A percentile compares a stretch with the other conserved stretches of the same genome.
These are phyloP conservation scores for Centrocercus urophasianus DNA, from an alignment of 2,113 vertebrate species.

Conservation along the genomic window DNA sequence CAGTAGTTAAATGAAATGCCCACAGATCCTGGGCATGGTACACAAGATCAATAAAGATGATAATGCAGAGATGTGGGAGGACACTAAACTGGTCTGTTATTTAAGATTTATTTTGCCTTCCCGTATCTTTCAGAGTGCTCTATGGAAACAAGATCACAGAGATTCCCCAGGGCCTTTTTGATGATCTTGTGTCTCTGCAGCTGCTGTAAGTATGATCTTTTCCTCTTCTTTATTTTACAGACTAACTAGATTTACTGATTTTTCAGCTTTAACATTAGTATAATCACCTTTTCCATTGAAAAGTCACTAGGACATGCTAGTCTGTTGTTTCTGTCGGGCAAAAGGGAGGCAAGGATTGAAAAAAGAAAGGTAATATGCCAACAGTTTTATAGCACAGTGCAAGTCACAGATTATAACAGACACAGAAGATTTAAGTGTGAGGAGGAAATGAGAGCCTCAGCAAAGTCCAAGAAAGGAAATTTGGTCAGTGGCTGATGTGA, in stretches of 20 bases:
- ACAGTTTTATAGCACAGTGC: slow-evolving; percentile 27
- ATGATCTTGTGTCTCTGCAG: slow-evolving; percentile 95
- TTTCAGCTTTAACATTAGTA: slow-evolving; percentile 3
- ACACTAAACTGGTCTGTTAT: slow-evolving; percentile 59
- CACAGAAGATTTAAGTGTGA: background rate
- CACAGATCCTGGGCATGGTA: slow-evolving; percentile 53
- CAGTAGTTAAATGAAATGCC: slow-evolving; percentile 52
- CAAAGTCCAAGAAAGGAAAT: slow-evolving; percentile 43
- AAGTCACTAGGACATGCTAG: background rate
- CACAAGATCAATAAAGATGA: slow-evolving; percentile 61
- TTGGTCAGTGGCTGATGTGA: background rate
- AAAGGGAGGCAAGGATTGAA: background rate
- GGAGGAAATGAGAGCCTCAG: background rate
- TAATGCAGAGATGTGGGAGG: slow-evolving; percentile 43
- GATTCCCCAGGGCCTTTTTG: slow-evolving; percentile 95
- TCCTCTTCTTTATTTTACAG: slow-evolving; percentile 30
- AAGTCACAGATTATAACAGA: background rate
- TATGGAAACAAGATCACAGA: slow-evolving; percentile 99
- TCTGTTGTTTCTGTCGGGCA: background rate
- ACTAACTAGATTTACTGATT: slow-evolving; percentile 18
- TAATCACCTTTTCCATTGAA: background rate
- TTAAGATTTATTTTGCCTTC: slow-evolving; percentile 68
- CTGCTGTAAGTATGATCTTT: slow-evolving; percentile 91
- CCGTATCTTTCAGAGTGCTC: slow-evolving; percentile 87
- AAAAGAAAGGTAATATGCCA: slow-evolving; percentile 15